phyloP scores from a whole-genome alignment of 2,888 invertebrate genomes.

The Lasius fuliginosus region DNA sequence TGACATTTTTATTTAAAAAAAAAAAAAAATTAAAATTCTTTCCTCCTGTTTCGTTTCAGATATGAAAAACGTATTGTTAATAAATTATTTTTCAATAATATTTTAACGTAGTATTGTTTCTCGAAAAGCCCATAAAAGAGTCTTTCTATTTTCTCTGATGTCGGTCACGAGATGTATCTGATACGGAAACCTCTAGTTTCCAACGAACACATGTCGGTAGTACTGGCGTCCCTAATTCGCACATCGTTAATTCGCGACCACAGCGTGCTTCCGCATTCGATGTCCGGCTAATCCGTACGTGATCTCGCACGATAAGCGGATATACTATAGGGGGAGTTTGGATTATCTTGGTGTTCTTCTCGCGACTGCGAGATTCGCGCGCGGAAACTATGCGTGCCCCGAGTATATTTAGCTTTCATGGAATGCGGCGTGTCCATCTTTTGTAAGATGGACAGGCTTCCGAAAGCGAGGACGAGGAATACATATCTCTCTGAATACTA shows the following conservation, averaged over 20 bases:
- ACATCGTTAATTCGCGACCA: slow-evolving; percentile 58
- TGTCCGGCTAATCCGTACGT: slow-evolving; percentile 53
- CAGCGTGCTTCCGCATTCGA: slow-evolving; percentile 64
- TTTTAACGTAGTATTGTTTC: background rate
- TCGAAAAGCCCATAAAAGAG: background rate
- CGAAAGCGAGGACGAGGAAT: slow-evolving; percentile 36
- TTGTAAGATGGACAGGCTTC: slow-evolving; percentile 53
- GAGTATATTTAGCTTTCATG: slow-evolving; percentile 69
- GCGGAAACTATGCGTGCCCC: slow-evolving; percentile 53
- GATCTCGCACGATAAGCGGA: slow-evolving; percentile 2
- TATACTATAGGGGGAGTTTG: background rate
- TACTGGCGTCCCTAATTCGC: slow-evolving; percentile 32
- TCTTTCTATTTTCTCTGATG: background rate
- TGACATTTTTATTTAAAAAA: background rate
- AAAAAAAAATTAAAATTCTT: background rate
- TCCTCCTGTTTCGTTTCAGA: background rate
- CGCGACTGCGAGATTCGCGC: slow-evolving; percentile 55
- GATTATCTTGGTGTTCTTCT: slow-evolving; percentile 37
- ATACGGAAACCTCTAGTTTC: slow-evolving; percentile 21
- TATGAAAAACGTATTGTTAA: background rate
- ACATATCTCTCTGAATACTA: background rate
- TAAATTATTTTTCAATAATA: background rate
- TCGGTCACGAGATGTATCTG: background rate
- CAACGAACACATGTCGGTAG: slow-evolving; percentile 14
- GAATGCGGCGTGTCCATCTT: slow-evolving; percentile 60